A percentile compares a stretch with the other conserved stretches of the same genome.
Conservation (phyloP, 2,113 vertebrate species). For the Sebastes schlegelii region DNA sequence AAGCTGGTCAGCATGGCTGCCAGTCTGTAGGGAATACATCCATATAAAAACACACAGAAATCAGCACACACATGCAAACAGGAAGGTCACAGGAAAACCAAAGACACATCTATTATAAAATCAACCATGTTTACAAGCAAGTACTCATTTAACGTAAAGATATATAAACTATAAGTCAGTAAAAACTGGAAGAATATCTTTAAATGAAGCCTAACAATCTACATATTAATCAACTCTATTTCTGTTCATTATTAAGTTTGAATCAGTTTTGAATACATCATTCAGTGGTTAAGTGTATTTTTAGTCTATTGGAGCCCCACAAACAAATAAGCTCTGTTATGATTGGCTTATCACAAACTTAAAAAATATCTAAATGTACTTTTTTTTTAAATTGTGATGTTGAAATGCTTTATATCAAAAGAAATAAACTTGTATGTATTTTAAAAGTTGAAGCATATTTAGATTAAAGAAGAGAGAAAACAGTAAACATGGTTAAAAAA, state of each 20-base stretch:
- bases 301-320: neutral
- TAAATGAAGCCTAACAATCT: neutral
- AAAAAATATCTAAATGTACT: neutral
- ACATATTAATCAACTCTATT: neutral
- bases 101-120: neutral
- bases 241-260: neutral
- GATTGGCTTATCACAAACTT: neutral
- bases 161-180: neutral
- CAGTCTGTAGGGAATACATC: conserved; percentile 49
- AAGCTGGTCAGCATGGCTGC: conserved; percentile 91
- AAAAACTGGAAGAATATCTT: neutral
- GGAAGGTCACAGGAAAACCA: neutral
- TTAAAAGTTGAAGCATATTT: neutral
- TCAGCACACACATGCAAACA: conserved; percentile 17
- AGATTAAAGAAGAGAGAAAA: neutral
- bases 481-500: neutral
- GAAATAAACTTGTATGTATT: neutral
- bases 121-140: neutral
- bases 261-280: neutral
- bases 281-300: neutral
- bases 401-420: neutral
- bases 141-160: neutral
- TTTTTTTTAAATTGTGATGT: neutral
- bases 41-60: conserved; percentile 6
- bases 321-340: neutral